These are phyloP conservation scores for Morus bassanus DNA, from an alignment of 2,797 vertebrate species.

Conservation along the genomic window DNA sequence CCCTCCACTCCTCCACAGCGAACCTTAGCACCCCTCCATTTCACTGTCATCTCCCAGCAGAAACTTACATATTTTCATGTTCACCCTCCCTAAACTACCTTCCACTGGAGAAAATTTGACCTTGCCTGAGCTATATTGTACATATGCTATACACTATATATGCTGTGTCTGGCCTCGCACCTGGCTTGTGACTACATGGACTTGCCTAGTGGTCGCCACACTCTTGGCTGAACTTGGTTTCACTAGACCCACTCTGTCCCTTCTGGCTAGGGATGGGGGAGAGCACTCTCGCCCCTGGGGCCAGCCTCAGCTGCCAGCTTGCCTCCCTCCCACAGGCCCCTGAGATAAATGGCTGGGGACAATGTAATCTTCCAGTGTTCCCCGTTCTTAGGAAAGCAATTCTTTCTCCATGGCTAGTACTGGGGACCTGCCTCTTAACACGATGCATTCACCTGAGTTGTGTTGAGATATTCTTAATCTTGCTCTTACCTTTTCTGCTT, in stretches of 20 bases:
- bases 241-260: neutral
- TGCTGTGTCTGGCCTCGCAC: neutral
- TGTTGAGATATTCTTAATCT: neutral
- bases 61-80: fast-evolving
- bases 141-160: no score
- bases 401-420: neutral
- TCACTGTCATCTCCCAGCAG: neutral
- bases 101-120: neutral
- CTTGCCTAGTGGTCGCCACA: neutral
- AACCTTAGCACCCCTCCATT: neutral
- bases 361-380: neutral
- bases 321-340: fast-evolving
- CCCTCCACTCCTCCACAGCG: fast-evolving
- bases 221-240: neutral
- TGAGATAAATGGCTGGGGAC: neutral
- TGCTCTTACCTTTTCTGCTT: neutral
- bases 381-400: neutral
- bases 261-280: neutral
- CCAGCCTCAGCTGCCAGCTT: neutral
- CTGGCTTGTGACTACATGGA: fast-evolving
- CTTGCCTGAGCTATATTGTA: neutral
- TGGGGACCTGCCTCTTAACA: neutral
- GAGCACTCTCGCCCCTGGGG: neutral
- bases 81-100: neutral
- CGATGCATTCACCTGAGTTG: neutral